Evolutionary conservation across 2,113 vertebrate species (phyloP), one percentile per base, ranked within the genome.

Genomic region (Mixornis gularis): DNA sequence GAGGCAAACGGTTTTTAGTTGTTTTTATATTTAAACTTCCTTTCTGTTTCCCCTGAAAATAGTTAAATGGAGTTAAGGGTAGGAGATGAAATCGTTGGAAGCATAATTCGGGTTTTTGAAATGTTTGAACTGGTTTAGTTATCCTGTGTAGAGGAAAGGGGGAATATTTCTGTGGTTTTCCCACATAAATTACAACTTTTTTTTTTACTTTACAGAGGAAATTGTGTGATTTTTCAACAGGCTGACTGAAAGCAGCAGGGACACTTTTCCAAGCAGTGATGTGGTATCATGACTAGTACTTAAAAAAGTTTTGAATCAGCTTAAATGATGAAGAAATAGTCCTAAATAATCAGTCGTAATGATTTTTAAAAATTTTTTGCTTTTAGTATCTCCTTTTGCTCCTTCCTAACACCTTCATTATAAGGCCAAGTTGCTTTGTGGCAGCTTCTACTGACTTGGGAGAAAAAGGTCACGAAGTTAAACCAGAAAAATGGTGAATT

Each of bases 141-240:
- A 3, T 40, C 3, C 5, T 0, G 2, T 21, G 15, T 40, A 44
- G 30, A 9, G 52, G 71, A 49, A 29, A 38, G 2, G 5, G 25
- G 3, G 9, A 36, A 6, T 8, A 4, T 53, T 85, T 85, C 4
- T 49, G 15, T 55, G 29, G 30, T 87, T n/a, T 79, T 49, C 7
- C 24, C 18, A 6, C 43, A 16, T 46, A 11, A 85, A 27, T 15
- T 44, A 1, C 11, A 1, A 6, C 18, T 29, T 40, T 41, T 24
- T 30, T 71, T 62, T 52, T 24, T 41, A 2, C 25, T 30, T 49
- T 5, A 56, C 10, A 56, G 60, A 7, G 30, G 17, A 9, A 59
- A 38, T 68, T 27, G 21, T 74, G 4, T 3, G 4, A 43, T 30
- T n/a, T 60, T 69, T 62, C 36, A 48, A 10, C 14, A 10, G 5